Evolutionary conservation across 2,113 vertebrate genomes (phyloP).

Genomic region (Eleginops maclovinus): DNA sequence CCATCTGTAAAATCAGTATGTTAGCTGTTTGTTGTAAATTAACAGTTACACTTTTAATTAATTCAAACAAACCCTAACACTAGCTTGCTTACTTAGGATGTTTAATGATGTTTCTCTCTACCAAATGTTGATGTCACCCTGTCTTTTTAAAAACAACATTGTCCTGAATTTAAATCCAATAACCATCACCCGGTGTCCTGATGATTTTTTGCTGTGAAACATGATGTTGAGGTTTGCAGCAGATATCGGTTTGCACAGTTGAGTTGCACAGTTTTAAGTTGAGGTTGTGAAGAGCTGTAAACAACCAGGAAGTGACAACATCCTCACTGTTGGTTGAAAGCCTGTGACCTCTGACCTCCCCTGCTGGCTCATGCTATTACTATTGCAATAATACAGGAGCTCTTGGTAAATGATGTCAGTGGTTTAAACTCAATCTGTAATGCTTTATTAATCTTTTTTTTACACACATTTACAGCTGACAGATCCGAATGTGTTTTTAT

Average conservation of each 20-base stretch:
- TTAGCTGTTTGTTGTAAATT: background rate
- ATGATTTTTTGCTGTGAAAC: too few species aligned
- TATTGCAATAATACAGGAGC: constrained; percentile 28
- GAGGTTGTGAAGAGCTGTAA: background rate
- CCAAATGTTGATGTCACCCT: background rate
- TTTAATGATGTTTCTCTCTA: background rate
- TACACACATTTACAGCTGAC: constrained; percentile 26
- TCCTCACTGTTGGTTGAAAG: background rate
- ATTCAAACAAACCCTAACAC: background rate
- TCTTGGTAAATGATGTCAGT: background rate
- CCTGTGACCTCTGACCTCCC: constrained; percentile 26
- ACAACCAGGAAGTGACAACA: background rate
- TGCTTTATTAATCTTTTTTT: background rate
- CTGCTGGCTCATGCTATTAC: constrained; percentile 8
- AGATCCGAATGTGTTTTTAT: constrained; percentile 33
- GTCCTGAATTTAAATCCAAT: background rate
- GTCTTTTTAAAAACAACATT: too few species aligned
- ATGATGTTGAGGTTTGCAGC: background rate
- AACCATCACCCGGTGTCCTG: background rate
- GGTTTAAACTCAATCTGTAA: constrained; percentile 15
- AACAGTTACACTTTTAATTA: background rate
- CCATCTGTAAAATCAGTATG: background rate
- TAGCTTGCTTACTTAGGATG: background rate
- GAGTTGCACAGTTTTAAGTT: constrained; percentile 8
- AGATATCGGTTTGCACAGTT: background rate